A percentile compares a stretch with the other conserved stretches of the same genome.
These are phyloP conservation scores for Pinctada fucata DNA, from an alignment of 2,888 invertebrate species.

Conservation along the genomic window DNA sequence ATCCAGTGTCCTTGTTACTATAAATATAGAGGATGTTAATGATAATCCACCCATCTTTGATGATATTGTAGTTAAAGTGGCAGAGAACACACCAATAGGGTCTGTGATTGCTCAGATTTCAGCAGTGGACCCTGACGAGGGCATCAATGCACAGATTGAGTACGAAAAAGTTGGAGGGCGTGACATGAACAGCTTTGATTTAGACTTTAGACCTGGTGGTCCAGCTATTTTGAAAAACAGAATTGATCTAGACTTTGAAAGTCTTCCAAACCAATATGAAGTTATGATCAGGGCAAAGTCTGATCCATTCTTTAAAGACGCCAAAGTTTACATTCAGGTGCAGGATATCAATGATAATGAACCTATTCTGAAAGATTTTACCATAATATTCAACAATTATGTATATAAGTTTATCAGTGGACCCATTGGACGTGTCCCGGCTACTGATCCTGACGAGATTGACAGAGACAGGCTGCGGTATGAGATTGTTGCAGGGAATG, in stretches of 20 bases:
- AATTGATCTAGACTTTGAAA: conserved; percentile 96
- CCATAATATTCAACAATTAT: conserved; percentile 96
- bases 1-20: conserved; percentile 85
- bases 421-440: conserved; percentile 93
- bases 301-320: conserved; percentile 91
- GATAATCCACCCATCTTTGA: conserved; percentile 95
- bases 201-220: conserved; percentile 81
- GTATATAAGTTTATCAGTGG: conserved; percentile 95
- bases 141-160: conserved; percentile 93
- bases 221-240: conserved; percentile 90
- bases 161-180: conserved; percentile 92
- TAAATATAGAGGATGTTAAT: conserved; percentile 95
- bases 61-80: conserved; percentile 90
- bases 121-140: conserved; percentile 95
- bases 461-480: conserved; percentile 86
- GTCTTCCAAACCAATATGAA: conserved; percentile 92
- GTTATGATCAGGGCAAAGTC: conserved; percentile 93
- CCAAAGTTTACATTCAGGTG: conserved; percentile 90
- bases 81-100: conserved; percentile 97
- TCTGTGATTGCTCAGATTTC: conserved; percentile 93
- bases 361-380: conserved; percentile 92
- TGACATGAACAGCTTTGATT: conserved; percentile 91
- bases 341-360: conserved; percentile 96
- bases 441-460: conserved; percentile 95
- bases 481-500: conserved; percentile 92